Conservation (phyloP, 2,797 vertebrate genomes). For the Pangasius djambal region DNA sequence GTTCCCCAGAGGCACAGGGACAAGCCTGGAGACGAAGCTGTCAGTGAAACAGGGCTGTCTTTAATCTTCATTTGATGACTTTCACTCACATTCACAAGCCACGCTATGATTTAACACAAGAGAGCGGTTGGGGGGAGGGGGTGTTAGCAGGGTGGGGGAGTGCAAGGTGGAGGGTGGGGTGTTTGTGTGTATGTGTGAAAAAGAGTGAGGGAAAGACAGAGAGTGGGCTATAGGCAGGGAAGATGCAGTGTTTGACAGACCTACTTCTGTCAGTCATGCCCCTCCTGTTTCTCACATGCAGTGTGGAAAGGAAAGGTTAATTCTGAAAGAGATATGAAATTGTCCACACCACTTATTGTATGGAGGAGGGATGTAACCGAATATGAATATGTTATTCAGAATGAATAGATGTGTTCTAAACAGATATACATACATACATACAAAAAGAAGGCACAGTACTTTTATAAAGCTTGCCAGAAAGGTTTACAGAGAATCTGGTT, state of each 20-base stretch:
- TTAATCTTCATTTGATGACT: slow-evolving; percentile 79
- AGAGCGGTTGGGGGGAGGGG: slow-evolving; percentile 40
- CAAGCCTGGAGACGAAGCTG: slow-evolving; percentile 58
- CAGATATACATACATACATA: not conserved
- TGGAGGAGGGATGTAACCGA: not conserved
- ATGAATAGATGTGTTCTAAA: not conserved
- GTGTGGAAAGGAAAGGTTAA: slow-evolving; percentile 39
- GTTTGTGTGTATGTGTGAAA: slow-evolving; percentile 43
- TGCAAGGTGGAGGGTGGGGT: not conserved
- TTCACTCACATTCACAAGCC: slow-evolving; percentile 60
- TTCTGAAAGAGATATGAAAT: slow-evolving; percentile 49
- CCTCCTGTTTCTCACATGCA: slow-evolving; percentile 45
- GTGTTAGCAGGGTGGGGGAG: not conserved
- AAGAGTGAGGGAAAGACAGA: slow-evolving; percentile 5
- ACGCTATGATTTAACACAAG: slow-evolving; percentile 60
- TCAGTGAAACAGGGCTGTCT: slow-evolving; percentile 70
- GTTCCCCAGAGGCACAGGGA: slow-evolving; percentile 68
- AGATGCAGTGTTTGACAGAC: slow-evolving; percentile 56
- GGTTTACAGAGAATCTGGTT: not conserved
- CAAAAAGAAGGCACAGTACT: not conserved
- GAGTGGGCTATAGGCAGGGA: slow-evolving; percentile 24
- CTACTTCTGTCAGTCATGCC: slow-evolving; percentile 63
- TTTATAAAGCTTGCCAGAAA: not conserved
- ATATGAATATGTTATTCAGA: not conserved
- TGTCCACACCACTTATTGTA: slow-evolving; percentile 33